phyloP scores from a whole-genome alignment of 2,888 invertebrate species.

The Ectropis crepuscularia region DNA sequence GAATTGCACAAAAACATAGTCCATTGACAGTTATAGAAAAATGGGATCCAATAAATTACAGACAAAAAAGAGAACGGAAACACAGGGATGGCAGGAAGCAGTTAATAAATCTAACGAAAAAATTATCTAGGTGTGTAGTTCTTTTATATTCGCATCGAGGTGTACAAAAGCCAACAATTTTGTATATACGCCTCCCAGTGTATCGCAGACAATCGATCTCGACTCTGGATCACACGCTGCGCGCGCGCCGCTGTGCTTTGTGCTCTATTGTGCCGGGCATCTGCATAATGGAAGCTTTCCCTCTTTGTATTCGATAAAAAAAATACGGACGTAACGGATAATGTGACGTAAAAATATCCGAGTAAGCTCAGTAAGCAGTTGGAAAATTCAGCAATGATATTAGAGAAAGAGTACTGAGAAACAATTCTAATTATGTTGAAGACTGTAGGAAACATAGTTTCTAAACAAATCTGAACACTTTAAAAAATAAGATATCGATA shows the following conservation, averaged over 20 bases:
- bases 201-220: slow-evolving; percentile 77
- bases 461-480: slow-evolving; percentile 28
- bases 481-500: slow-evolving; percentile 42
- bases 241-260: slow-evolving; percentile 69
- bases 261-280: slow-evolving; percentile 73
- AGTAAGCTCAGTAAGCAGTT: slow-evolving; percentile 56
- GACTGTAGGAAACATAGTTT: too few relatives aligned
- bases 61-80: slow-evolving; percentile 60
- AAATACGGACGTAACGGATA: slow-evolving; percentile 66
- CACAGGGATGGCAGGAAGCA: slow-evolving; percentile 66
- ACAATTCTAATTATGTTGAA: too few relatives aligned
- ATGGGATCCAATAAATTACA: slow-evolving; percentile 48
- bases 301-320: slow-evolving; percentile 72
- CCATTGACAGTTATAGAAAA: slow-evolving; percentile 35
- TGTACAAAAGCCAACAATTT: slow-evolving; percentile 71
- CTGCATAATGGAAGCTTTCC: slow-evolving; percentile 77
- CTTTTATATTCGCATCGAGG: slow-evolving; percentile 69
- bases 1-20: slow-evolving; percentile 20
- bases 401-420: too few relatives aligned
- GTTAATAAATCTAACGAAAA: slow-evolving; percentile 66
- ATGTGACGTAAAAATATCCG: slow-evolving; percentile 59
- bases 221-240: slow-evolving; percentile 77
- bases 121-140: slow-evolving; percentile 69
- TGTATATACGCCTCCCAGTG: slow-evolving; percentile 71
- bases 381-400: slow-evolving; percentile 5